Evolutionary conservation across 2,797 vertebrate species (phyloP).

Genomic region (Poeciliopsis gracilis): DNA sequence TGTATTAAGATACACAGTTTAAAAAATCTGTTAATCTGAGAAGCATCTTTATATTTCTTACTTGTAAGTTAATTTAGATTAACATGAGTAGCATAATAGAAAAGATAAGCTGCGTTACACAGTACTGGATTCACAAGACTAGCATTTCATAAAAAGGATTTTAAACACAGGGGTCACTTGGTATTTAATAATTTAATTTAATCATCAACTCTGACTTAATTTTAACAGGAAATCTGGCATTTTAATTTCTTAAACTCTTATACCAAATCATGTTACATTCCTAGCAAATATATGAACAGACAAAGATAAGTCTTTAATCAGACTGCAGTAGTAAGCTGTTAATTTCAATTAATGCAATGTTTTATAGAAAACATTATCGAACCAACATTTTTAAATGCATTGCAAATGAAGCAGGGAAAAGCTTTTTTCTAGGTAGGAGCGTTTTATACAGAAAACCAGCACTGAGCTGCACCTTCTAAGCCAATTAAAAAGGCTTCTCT

Average conservation of each 20-base stretch:
- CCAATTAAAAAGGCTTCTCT: constrained; percentile 29
- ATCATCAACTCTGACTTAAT: background rate
- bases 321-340: background rate
- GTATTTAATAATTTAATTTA: no score
- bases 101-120: background rate
- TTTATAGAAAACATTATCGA: background rate
- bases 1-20: background rate
- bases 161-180: background rate
- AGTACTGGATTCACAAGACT: background rate
- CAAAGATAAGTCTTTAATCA: background rate
- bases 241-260: background rate
- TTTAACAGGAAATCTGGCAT: background rate
- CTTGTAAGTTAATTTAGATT: background rate
- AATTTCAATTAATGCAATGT: background rate
- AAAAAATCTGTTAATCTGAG: background rate
- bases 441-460: background rate
- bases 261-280: background rate
- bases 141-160: background rate
- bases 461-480: constrained; percentile 4
- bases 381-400: background rate
- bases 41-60: background rate
- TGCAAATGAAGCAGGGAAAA: background rate
- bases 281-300: background rate
- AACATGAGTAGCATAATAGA: background rate
- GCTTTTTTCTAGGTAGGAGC: background rate